These are phyloP conservation scores for Tenualosa thibaudeaui DNA, from an alignment of 2,797 vertebrate species.

Conservation along the genomic window DNA sequence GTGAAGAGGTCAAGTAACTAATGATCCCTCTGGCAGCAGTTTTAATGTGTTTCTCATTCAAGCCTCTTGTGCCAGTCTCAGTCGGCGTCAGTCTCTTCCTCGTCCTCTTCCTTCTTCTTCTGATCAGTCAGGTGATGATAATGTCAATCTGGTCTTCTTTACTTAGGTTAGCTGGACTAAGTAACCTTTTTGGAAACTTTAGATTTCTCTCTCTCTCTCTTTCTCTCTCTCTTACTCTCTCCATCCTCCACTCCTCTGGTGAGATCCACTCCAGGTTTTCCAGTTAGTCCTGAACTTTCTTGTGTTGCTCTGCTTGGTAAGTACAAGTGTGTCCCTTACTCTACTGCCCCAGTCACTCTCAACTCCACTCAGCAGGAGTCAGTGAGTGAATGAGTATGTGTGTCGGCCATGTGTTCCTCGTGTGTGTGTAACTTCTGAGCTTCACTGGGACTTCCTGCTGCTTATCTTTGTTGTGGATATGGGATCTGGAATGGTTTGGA, in stretches of 20 bases:
- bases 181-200: too few relatives aligned
- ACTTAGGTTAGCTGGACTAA: too few relatives aligned
- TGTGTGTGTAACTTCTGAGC: not conserved
- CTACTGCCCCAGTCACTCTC: not conserved
- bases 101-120: not conserved
- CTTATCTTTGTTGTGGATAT: not conserved
- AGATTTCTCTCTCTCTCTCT: not conserved
- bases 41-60: too few relatives aligned
- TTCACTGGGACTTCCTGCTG: not conserved
- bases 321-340: slow-evolving; percentile 47
- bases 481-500: not conserved
- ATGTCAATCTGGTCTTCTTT: too few relatives aligned
- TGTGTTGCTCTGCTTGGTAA: slow-evolving; percentile 32
- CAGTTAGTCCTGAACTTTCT: slow-evolving; percentile 47
- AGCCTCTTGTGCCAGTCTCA: too few relatives aligned
- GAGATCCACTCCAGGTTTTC: slow-evolving; percentile 46
- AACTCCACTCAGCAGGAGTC: not conserved
- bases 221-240: not conserved
- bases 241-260: not conserved
- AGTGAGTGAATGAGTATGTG: not conserved
- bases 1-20: too few relatives aligned
- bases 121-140: not conserved
- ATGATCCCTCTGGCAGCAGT: too few relatives aligned
- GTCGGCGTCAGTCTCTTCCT: too few relatives aligned
- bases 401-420: not conserved